A percentile compares a stretch with the other conserved stretches of the same genome.
phyloP scores from a whole-genome alignment of 2,888 invertebrate genomes.

The Xestia xanthographa region DNA sequence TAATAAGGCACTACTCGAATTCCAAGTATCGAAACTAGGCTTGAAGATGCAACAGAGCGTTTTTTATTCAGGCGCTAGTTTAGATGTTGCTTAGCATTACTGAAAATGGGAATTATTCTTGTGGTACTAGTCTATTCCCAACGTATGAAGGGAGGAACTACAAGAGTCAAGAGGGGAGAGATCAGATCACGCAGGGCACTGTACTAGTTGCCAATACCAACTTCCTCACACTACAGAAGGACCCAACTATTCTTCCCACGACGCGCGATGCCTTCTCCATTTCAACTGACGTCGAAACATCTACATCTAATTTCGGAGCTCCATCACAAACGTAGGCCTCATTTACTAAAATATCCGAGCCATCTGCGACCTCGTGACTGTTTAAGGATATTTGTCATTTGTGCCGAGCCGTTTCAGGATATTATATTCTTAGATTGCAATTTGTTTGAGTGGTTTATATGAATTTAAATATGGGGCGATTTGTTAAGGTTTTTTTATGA shows the following conservation, averaged over 20 bases:
- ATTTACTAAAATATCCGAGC: conserved; percentile 87
- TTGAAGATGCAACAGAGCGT: background rate
- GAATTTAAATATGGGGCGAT: conserved; percentile 41
- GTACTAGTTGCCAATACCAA: background rate
- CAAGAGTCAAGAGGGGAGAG: background rate
- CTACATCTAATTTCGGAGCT: conserved; percentile 69
- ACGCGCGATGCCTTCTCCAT: conserved; percentile 42
- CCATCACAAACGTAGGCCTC: conserved; percentile 81
- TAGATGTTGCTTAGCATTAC: background rate
- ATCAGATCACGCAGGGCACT: background rate
- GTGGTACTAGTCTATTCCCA: background rate
- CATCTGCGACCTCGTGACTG: conserved; percentile 86
- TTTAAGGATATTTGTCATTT: conserved; percentile 83
- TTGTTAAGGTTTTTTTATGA: conserved; percentile 17
- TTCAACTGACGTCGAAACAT: conserved; percentile 1
- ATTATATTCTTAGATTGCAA: conserved; percentile 65
- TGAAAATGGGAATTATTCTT: background rate
- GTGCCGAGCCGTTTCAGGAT: conserved; percentile 68
- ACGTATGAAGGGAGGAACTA: background rate
- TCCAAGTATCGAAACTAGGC: background rate
- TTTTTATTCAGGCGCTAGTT: background rate
- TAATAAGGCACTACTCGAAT: background rate
- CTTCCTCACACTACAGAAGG: background rate
- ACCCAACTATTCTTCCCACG: background rate
- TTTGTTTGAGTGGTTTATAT: conserved; percentile 61